Evolutionary conservation across 2,888 invertebrate species (phyloP).

Genomic region (Listrodromus nycthemerus): DNA sequence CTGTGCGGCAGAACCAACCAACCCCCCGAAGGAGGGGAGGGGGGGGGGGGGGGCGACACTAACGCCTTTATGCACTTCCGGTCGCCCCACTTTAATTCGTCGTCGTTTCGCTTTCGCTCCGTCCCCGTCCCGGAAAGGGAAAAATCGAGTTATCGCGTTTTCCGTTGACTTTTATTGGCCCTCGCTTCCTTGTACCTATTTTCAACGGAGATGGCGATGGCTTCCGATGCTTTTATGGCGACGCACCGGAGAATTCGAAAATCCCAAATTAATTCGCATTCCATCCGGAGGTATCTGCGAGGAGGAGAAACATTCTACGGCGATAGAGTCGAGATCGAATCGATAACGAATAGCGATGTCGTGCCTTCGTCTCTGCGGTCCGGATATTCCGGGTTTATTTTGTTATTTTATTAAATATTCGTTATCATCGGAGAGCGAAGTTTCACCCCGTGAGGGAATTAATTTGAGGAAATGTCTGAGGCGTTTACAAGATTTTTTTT

Average conservation of each 20-base stretch:
- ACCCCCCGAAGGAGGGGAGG: no score
- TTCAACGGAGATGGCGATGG: not conserved
- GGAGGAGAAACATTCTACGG: not conserved
- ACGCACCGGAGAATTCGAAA: not conserved
- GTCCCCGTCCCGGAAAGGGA: slow-evolving; percentile 14
- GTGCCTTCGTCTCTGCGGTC: not conserved
- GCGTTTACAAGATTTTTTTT: no score
- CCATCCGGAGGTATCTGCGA: not conserved
- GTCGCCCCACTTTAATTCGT: slow-evolving; percentile 47
- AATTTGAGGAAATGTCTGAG: no score
- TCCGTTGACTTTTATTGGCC: slow-evolving; percentile 27
- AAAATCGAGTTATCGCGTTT: slow-evolving; percentile 42
- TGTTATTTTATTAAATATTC: no score
- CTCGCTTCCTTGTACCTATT: slow-evolving; percentile 2
- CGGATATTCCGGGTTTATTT: not conserved
- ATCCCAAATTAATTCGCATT: slow-evolving; percentile 6
- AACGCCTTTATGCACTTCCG: slow-evolving; percentile 35
- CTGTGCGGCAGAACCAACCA: not conserved
- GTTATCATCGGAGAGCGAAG: not conserved
- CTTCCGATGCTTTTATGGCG: slow-evolving; percentile 11
- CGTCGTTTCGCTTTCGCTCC: slow-evolving; percentile 10
- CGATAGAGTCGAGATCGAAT: not conserved
- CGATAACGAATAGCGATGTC: not conserved
- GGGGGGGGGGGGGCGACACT: no score
- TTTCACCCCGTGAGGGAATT: not conserved